Evolutionary conservation across 2,113 vertebrate species (phyloP).

Genomic region (Bubo bubo): DNA sequence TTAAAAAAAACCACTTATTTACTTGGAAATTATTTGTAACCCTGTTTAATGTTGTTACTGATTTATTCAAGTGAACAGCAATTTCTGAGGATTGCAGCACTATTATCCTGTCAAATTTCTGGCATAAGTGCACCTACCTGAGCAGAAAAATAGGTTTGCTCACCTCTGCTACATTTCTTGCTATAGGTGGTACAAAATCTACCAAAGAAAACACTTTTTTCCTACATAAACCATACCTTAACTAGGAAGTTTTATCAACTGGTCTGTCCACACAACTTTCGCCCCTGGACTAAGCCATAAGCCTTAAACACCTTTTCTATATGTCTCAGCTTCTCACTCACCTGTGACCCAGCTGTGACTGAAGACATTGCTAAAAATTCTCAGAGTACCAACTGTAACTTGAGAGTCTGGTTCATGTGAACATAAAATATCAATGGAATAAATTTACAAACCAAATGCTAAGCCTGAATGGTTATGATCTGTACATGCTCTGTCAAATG

Average conservation of each 20-base stretch:
- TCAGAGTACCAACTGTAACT: neutral
- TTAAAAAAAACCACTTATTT: fast-evolving
- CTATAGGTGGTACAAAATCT: neutral
- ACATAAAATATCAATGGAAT: neutral
- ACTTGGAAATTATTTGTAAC: neutral
- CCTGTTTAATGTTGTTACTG: neutral
- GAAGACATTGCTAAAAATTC: neutral
- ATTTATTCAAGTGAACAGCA: neutral
- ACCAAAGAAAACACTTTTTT: neutral
- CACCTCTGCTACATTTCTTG: neutral
- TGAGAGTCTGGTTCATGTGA: neutral
- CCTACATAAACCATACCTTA: neutral
- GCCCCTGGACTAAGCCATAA: neutral
- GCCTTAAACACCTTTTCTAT: neutral
- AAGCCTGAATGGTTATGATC: neutral
- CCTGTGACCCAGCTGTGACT: neutral
- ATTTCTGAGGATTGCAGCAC: neutral
- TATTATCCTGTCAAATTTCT: neutral
- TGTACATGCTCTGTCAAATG: neutral
- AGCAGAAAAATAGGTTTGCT: neutral
- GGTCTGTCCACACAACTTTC: neutral
- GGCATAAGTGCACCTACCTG: neutral
- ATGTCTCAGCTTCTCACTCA: neutral
- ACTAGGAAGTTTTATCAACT: neutral
- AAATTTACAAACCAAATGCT: neutral